Evolutionary conservation across 2,797 vertebrate genomes (phyloP), one percentile per base, ranked within the genome.

Genomic region (Sebastolobus altivelis): DNA sequence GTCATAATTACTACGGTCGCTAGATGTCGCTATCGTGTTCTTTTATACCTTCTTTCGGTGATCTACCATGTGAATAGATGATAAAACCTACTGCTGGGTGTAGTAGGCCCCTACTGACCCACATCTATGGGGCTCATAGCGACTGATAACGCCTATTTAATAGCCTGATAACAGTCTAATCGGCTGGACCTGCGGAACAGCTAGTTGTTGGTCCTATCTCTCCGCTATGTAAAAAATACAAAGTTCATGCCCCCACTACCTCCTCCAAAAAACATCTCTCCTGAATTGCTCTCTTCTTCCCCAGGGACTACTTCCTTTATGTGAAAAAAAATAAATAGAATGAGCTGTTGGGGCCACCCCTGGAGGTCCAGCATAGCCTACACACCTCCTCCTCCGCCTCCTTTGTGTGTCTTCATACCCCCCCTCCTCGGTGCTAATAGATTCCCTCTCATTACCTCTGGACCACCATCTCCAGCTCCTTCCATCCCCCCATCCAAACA

Each of bases 401-500:
- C 80, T 90, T 78, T 91, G 77, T 92, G 78, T 85, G 72, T 88
- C 65, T 79, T 77, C 38, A 65, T 70, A 65, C 8, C 22, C 79
- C 79, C 65, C 80, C n/a, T 49, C n/a, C 35, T 65, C 43, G 20
- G 68, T 70, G 58, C 75, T 87, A 87, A 92, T 80, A 93, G 62
- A 90, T 86, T 90, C 89, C 75, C 67, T 88, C 84, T 90, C 81
- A 87, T 88, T 92, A 88, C 87, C 66, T 81, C 86, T 62, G 67
- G 75, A 88, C 85, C 86, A 82, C 80, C 80, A 4, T 88, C 72
- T 77, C 82, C 68, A 83, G 71, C 80, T 85, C 87, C 79, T 81
- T 87, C 88, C 87, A 87, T 83, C 91, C 87, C 87, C 90, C 88
- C 89, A 86, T 86, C 77, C 77, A 82, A 88, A 90, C 86, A 87